Base-by-base conservation (phyloP, 2,888 invertebrate species). In the Apoda limacodes region DNA sequence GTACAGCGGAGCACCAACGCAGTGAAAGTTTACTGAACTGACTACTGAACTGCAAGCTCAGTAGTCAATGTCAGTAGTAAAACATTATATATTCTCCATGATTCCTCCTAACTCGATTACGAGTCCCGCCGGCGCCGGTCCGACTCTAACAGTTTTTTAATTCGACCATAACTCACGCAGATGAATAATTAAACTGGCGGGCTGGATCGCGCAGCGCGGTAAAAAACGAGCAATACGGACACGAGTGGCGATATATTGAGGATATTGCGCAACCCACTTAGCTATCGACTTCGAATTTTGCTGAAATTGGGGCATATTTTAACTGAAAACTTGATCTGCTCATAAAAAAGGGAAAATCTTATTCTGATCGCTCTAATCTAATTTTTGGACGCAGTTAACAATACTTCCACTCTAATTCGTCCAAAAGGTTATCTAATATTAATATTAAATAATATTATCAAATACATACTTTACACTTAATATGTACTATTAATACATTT, bases 131-230 rank as follows among this genome's bases (percentile, higher is more conserved):
- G 69, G 71, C 68, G 69, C 68, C 69, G 66, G 68, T 66, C 68
- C 68, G 67, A 70, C 72, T 76, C 75, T 78, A 78, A 81, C 81
- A 81, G 80, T 81, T 81, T 82, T 82, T 81, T 82, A 81, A 82
- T 82, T 81, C 76, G 75, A 70, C 78, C 80, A 82, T 82, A 82
- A 82, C 81, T 82, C 80, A 81, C 63, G 63, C 56, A 62, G 62
- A 75, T 81, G 81, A 81, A 82, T 82, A 82, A 82, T 82, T 81
- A 81, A 82, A 76, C 67, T 61, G 69, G 68, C 69, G 69, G 60
- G 64, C 44, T 60, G 62, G 55, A 54, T 59, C 60, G 67, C 67
- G 68, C 60, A 56, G 60, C 56, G 48, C 60, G 62, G 70, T 60
- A 70, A 76, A 75, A 76, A 76, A 71, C 54, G 49, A 52, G 51